Evolutionary conservation across 1,140 invertebrate species (phyloP), one percentile per base, ranked within the genome.

Genomic region (Trissolcus basalis): DNA sequence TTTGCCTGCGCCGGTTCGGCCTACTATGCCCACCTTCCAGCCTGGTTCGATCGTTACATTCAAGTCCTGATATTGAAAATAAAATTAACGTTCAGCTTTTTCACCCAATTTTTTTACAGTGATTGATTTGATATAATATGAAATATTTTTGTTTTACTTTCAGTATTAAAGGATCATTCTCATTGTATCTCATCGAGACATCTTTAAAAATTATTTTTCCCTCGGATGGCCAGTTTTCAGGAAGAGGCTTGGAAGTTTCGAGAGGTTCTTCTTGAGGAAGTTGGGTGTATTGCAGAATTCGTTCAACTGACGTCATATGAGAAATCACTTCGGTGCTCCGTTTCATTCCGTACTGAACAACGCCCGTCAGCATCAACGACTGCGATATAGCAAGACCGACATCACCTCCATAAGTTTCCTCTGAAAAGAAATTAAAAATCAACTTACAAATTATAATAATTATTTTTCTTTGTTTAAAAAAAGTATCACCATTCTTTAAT

Each of bases 371-470:
- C 0, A 92, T 91, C 79, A 97, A 90, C 0, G 93, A 91, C 82
- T 96, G 96, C 0, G 95, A 94, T 56, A 97, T 93, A 0, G 93
- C 93, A 12, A 98, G 84, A 7, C 96, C 96, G n/a, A 96, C 94
- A 43, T 91, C 87, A 3, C 91, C 92, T 4, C 91, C 89, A 35
- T 83, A 79, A 1, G 79, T 79, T 8, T 82, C 47, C 11, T 56
- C 71, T 67, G 15, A 53, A 47, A 33, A 15, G 48, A 36, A 13
- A 56, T n/a, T 56, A n/a, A 47, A 10, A 33, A 47, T 4, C 45
- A 33, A 45, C 41, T 48, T 10, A 11, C 16, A 19, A 48, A 48
- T 12, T 27, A n/a, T 9, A 19, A 19, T 5, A 3, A 48, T 10
- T 19, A 48, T 1, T 19, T 8, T 19, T 8, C 15, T 19, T 19